Percentiles rank a stretch among this genome's conserved stretches.
phyloP scores from a whole-genome alignment of 1,140 invertebrate genomes.

The Phortica variegata region DNA sequence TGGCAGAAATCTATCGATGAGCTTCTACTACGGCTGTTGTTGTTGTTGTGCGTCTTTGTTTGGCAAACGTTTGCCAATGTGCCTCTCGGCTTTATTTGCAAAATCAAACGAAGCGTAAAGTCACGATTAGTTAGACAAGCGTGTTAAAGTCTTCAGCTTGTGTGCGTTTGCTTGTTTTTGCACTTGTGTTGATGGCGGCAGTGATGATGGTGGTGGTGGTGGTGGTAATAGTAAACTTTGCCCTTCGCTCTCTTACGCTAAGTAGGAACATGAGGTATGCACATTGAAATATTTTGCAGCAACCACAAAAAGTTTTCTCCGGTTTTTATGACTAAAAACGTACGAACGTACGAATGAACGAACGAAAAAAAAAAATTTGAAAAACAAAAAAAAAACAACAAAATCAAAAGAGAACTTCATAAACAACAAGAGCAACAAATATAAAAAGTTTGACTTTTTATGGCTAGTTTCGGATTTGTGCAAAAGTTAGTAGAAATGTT shows the following conservation, averaged over 20 bases:
- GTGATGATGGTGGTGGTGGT: background rate
- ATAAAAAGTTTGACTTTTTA: constrained; percentile 15
- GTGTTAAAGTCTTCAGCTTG: constrained; percentile 49
- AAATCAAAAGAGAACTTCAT: background rate
- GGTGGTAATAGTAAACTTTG: constrained; percentile 17
- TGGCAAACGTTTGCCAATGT: too few relatives aligned
- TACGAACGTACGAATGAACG: constrained; percentile 28
- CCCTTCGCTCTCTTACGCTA: too few relatives aligned
- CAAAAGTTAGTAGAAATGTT: too few relatives aligned
- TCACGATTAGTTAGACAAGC: constrained; percentile 57
- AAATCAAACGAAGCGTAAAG: constrained; percentile 57
- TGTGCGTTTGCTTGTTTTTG: constrained; percentile 1
- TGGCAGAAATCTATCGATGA: too few relatives aligned
- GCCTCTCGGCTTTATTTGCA: constrained; percentile 36
- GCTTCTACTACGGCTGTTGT: constrained; percentile 1
- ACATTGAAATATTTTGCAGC: background rate
- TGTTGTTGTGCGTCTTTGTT: constrained; percentile 22
- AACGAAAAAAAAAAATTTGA: too few relatives aligned
- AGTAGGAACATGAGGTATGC: too few relatives aligned
- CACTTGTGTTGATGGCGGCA: too few relatives aligned
- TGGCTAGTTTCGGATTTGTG: too few relatives aligned
- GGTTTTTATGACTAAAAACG: too few relatives aligned
- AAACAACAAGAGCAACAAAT: constrained; percentile 11
- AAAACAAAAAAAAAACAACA: constrained; percentile 27
- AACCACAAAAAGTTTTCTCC: constrained; percentile 48